These are phyloP conservation scores for Tenthredo amoena DNA, from an alignment of 2,888 invertebrate genomes.

Conservation along the genomic window DNA sequence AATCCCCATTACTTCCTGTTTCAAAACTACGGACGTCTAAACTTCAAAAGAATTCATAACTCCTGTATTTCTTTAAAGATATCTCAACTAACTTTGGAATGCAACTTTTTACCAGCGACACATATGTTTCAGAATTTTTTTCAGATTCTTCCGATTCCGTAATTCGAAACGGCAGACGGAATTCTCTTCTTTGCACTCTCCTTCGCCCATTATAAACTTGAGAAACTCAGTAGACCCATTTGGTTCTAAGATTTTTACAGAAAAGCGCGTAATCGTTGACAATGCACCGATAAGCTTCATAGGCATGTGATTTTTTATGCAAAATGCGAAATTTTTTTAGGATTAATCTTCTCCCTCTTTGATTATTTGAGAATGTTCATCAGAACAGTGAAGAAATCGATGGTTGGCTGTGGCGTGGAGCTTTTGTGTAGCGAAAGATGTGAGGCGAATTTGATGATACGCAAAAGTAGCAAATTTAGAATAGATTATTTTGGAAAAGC, in stretches of 20 bases:
- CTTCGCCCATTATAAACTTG: background rate
- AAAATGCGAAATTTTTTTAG: too few relatives aligned
- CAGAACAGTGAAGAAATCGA: too few relatives aligned
- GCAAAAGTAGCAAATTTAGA: background rate
- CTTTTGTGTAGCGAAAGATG: background rate
- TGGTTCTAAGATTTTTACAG: background rate
- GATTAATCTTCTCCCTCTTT: too few relatives aligned
- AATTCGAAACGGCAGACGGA: background rate
- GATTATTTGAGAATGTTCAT: too few relatives aligned
- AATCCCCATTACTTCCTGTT: background rate
- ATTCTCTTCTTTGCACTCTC: background rate
- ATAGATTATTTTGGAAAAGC: constrained; percentile 34
- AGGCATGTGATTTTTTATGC: too few relatives aligned
- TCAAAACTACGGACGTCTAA: background rate
- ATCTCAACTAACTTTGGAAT: background rate
- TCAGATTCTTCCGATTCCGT: background rate
- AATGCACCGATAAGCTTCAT: too few relatives aligned
- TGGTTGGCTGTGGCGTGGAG: too few relatives aligned
- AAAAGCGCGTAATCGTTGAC: background rate
- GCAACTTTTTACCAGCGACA: background rate
- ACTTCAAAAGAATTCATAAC: background rate
- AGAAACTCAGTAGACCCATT: too few relatives aligned
- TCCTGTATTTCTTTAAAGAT: background rate
- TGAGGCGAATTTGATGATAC: background rate
- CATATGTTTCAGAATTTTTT: background rate